phyloP scores from a whole-genome alignment of 2,888 invertebrate genomes.

The Alviniconcha strummeri region DNA sequence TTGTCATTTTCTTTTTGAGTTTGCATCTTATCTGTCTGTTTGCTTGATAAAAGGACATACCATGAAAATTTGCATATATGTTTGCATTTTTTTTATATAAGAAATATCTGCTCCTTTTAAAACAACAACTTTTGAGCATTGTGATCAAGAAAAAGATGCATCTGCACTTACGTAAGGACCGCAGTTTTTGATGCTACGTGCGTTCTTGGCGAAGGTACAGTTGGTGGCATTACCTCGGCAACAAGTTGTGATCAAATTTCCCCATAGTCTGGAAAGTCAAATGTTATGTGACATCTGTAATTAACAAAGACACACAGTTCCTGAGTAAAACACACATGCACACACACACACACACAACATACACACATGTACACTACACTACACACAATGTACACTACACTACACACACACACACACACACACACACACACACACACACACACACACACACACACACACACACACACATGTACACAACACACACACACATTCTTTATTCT shows the following conservation, averaged over 20 bases:
- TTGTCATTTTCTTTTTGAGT: no score
- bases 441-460: not conserved
- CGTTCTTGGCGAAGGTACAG: slow-evolving; percentile 49
- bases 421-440: not conserved
- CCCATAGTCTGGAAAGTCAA: slow-evolving; percentile 54
- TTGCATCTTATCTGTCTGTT: no score
- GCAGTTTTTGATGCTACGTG: not conserved
- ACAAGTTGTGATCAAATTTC: slow-evolving; percentile 30
- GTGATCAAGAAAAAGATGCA: not conserved
- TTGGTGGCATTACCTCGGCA: slow-evolving; percentile 39
- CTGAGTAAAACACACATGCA: not conserved
- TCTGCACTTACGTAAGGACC: not conserved
- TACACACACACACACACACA: slow-evolving; percentile 8
- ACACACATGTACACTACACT: not conserved
- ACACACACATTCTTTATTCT: not conserved
- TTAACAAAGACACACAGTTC: not conserved
- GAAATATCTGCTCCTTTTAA: no score
- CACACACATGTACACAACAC: not conserved
- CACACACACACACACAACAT: not conserved
- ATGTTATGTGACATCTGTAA: not conserved
- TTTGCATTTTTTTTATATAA: no score
- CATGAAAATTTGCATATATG: no score
- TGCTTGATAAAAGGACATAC: no score
- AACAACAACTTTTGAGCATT: no score
- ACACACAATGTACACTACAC: not conserved